Base-by-base conservation (phyloP, 2,888 invertebrate species). In the Podabrus alpinus region DNA sequence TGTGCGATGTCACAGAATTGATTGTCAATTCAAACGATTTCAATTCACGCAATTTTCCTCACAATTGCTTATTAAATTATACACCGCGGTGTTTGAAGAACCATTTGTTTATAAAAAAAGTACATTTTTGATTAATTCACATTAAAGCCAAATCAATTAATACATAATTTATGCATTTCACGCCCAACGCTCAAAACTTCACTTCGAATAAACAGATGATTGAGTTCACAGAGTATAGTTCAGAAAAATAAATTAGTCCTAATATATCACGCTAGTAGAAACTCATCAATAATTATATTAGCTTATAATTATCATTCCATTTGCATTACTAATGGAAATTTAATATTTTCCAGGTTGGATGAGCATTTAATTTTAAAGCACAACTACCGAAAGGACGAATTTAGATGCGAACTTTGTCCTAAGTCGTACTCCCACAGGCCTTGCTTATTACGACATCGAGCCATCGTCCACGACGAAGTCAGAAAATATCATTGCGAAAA, bases 401-500 rank as follows among this genome's bases (percentile, higher is more conserved):
- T 92, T 87, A 91, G 91, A 83, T 97, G 97, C 86, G 95, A 95
- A 81, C 91, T 92, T 77, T 97, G 97, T 87, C 92, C 94, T 17
- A 92, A 94, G 81, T 92, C 94, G 4, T 97, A 95, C 88, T 92
- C 94, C 81, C 94, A 94, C 90, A 92, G 95, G 66, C 93, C 94
- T 0, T 90, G 95, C 78, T 89, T 97, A 71, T 91, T 95, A 77
- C 92, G 95, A 68, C 97, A 97, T 87, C 93, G 95, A 73, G 94
- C 95, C 2, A 89, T 94, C 67, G 91, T 92, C 60, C 95, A 96
- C 87, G 94, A 95, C 21, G 94, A 94, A 85, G 91, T 93, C 76
- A 91, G 95, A 81, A 94, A 95, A 85, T 97, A 96, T 88, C 94
- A 95, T 79, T 98, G 98, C 88, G 97, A 98, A 86, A 97, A 97